Evolutionary conservation across 2,888 invertebrate species (phyloP).

Genomic region (Nomada ruficornis): DNA sequence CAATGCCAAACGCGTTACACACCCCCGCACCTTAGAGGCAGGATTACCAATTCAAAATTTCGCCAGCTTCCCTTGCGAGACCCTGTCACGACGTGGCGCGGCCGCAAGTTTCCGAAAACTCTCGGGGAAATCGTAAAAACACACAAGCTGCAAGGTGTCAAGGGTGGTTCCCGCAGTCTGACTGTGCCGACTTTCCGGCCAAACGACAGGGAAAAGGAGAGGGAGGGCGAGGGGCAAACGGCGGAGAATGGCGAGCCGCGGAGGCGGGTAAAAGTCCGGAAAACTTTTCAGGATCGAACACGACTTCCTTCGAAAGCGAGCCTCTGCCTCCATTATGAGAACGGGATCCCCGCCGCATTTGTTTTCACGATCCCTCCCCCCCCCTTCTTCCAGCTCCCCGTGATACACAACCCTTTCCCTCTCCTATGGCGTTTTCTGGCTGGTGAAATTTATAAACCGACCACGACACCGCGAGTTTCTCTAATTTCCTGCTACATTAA

Average conservation of each 20-base stretch:
- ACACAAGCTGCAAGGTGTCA: conserved; percentile 45
- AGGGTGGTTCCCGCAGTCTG: neutral
- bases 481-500: conserved; percentile 66
- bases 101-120: conserved; percentile 48
- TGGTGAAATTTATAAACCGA: conserved; percentile 50
- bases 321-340: conserved; percentile 66
- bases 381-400: neutral
- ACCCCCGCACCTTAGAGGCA: too few species aligned
- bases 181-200: conserved; percentile 8
- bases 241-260: conserved; percentile 19
- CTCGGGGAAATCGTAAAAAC: conserved; percentile 44
- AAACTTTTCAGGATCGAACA: conserved; percentile 71
- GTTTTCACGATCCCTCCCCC: conserved; percentile 61
- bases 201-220: conserved; percentile 16
- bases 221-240: conserved; percentile 2
- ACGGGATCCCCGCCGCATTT: conserved; percentile 61
- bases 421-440: neutral
- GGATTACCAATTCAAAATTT: conserved; percentile 47
- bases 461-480: conserved; percentile 42
- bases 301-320: conserved; percentile 65
- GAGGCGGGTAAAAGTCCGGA: conserved; percentile 49
- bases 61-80: neutral
- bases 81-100: conserved; percentile 25
- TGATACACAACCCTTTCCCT: neutral
- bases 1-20: neutral